Evolutionary conservation across 2,797 vertebrate genomes (phyloP).

Genomic region (Ficedula albicollis): DNA sequence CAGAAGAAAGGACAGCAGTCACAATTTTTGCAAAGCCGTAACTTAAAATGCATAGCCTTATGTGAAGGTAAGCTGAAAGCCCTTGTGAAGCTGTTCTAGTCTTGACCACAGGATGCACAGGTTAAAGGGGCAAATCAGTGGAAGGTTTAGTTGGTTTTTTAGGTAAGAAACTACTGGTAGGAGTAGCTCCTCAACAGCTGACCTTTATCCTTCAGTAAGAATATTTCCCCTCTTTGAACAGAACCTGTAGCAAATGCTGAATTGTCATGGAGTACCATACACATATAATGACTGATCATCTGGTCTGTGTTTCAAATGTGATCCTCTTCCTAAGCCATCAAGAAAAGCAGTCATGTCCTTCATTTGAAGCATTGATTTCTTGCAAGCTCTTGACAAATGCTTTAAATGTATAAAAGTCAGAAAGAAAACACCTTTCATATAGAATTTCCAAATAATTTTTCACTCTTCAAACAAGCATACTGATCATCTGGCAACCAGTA

Average conservation of each 20-base stretch:
- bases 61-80: slow-evolving; percentile 48
- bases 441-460: not conserved
- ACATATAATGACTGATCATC: not conserved
- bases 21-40: slow-evolving; percentile 91
- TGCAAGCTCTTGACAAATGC: not conserved
- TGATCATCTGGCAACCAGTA: not conserved
- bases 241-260: not conserved
- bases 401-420: not conserved
- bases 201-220: not conserved
- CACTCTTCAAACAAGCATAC: not conserved
- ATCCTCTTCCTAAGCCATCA: not conserved
- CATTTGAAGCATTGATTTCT: not conserved
- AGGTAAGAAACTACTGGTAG: not conserved
- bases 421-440: not conserved
- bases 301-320: not conserved
- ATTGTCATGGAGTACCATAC: not conserved
- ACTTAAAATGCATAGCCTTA: slow-evolving; percentile 94
- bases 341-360: not conserved
- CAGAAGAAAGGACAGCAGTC: slow-evolving; percentile 90
- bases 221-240: not conserved
- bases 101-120: not conserved
- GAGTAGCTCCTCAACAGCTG: not conserved
- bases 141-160: not conserved
- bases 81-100: not conserved
- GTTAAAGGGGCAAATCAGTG: not conserved